Percentiles rank a stretch among this genome's conserved stretches.
Conservation (phyloP, 2,888 invertebrate species). For the Meliscaeva auricollis region DNA sequence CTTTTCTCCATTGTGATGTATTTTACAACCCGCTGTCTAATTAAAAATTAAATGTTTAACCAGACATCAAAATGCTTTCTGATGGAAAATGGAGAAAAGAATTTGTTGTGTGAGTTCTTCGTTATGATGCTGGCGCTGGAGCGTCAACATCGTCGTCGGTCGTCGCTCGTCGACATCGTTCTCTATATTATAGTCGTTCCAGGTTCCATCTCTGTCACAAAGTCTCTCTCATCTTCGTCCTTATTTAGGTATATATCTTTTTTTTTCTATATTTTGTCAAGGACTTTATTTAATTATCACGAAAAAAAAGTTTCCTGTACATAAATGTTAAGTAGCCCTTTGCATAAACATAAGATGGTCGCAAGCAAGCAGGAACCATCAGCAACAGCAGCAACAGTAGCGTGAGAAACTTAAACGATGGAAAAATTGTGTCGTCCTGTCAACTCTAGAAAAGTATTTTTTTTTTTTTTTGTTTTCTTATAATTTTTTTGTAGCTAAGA, state of each 20-base stretch:
- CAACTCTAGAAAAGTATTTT: slow-evolving; percentile 59
- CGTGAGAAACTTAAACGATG: slow-evolving; percentile 33
- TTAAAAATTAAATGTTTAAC: slow-evolving; percentile 76
- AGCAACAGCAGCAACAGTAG: background rate
- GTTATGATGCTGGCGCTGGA: background rate
- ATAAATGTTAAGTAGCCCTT: slow-evolving; percentile 71
- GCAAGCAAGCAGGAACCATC: slow-evolving; percentile 1
- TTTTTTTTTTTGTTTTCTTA: slow-evolving; percentile 18
- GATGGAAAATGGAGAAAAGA: slow-evolving; percentile 37
- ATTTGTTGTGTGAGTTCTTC: background rate
- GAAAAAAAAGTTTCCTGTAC: slow-evolving; percentile 57
- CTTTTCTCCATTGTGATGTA: slow-evolving; percentile 8
- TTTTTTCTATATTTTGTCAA: slow-evolving; percentile 58
- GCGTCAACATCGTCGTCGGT: background rate
- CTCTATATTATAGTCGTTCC: background rate
- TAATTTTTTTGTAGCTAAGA: slow-evolving; percentile 1
- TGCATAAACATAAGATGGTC: slow-evolving; percentile 54
- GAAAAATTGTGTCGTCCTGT: slow-evolving; percentile 57
- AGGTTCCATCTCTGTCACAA: slow-evolving; percentile 24
- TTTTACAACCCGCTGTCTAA: slow-evolving; percentile 61
- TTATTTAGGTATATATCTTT: slow-evolving; percentile 16
- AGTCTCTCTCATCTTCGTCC: slow-evolving; percentile 50
- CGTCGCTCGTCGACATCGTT: background rate
- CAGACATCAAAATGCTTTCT: slow-evolving; percentile 69
- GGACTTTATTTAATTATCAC: slow-evolving; percentile 73